Percentiles rank a stretch among this genome's conserved stretches.
These are phyloP conservation scores for Eumacrocentrus americanus DNA, from an alignment of 2,888 invertebrate species.

Conservation along the genomic window DNA sequence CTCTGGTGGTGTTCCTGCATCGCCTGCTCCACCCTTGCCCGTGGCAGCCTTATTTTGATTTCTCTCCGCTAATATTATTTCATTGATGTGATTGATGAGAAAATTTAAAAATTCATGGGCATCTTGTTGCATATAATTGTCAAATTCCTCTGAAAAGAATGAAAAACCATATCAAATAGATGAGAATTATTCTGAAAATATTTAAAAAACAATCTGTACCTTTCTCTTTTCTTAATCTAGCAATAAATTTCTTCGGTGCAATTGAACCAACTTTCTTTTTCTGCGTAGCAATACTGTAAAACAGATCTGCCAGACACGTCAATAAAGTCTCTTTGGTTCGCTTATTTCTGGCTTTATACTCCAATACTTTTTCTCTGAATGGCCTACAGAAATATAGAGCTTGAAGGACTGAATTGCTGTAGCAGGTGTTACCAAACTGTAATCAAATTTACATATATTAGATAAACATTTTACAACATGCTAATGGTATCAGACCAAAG, in stretches of 20 bases:
- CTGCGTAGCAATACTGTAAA: conserved; percentile 99
- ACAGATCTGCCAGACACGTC: conserved; percentile 97
- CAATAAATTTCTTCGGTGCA: conserved; percentile 99
- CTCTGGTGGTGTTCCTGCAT: conserved; percentile 72
- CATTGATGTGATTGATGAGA: conserved; percentile 97
- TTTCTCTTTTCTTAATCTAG: conserved; percentile 96
- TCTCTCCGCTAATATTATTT: conserved; percentile 87
- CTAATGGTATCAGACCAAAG: background rate
- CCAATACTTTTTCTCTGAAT: conserved; percentile 97
- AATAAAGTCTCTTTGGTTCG: conserved; percentile 95
- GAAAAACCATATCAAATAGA: too few species aligned
- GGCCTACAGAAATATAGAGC: conserved; percentile 99
- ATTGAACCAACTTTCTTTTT: conserved; percentile 99
- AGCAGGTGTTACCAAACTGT: conserved; percentile 99
- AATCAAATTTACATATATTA: conserved; percentile 45
- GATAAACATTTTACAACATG: conserved; percentile 9
- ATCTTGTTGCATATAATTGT: conserved; percentile 99
- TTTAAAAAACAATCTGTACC: conserved; percentile 63
- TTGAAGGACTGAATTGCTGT: conserved; percentile 99
- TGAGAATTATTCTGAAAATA: conserved; percentile 1
- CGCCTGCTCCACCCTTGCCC: conserved; percentile 63
- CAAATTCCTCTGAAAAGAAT: conserved; percentile 96
- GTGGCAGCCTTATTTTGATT: conserved; percentile 71
- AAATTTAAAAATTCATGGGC: conserved; percentile 99
- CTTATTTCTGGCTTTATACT: conserved; percentile 96